Evolutionary conservation across 2,888 invertebrate species (phyloP).

Genomic region (Mesopsocus fuscifrons): DNA sequence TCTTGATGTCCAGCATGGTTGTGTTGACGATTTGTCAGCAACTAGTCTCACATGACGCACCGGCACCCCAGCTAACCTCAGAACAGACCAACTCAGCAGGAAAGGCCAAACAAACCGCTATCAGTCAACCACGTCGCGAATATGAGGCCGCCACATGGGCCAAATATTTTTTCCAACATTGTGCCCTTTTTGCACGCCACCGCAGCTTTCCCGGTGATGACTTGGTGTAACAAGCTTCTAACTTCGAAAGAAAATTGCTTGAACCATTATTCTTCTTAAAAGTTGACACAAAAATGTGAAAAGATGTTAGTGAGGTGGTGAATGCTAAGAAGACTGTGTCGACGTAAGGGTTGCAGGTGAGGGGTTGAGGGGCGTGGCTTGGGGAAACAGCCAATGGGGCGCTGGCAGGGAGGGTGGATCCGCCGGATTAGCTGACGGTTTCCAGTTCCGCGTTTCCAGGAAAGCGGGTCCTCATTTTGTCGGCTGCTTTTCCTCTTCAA

Average conservation of each 20-base stretch:
- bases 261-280: not conserved
- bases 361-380: not conserved
- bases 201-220: not conserved
- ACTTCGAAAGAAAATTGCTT: too few species aligned
- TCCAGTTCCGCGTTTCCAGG: not conserved
- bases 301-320: not conserved
- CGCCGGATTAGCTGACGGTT: not conserved
- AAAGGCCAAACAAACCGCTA: not conserved
- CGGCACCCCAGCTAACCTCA: slow-evolving; percentile 7
- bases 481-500: too few species aligned
- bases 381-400: not conserved
- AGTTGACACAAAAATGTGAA: not conserved
- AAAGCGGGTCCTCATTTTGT: not conserved
- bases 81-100: not conserved
- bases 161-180: not conserved
- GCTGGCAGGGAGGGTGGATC: not conserved
- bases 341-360: too few species aligned
- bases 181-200: not conserved
- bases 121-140: too few species aligned
- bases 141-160: not conserved
- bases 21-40: too few species aligned
- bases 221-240: not conserved
- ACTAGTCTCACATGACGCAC: too few species aligned
- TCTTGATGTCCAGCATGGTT: slow-evolving; percentile 88
- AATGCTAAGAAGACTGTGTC: too few species aligned